Conservation (phyloP, 1,140 invertebrate species). For the Caenorhabditis tropicalis region DNA sequence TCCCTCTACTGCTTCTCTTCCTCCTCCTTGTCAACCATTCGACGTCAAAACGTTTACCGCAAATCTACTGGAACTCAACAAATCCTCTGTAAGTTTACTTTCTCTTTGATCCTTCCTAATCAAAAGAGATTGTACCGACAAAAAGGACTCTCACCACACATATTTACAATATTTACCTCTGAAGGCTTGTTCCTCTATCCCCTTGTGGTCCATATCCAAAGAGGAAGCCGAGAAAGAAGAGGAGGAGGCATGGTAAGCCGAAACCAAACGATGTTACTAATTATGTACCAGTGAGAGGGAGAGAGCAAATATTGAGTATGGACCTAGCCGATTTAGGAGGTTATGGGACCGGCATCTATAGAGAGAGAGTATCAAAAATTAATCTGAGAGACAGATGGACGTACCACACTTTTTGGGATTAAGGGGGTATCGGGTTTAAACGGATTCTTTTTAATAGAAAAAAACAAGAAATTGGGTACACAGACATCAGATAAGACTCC, state of each 20-base stretch:
- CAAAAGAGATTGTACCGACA: background rate
- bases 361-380: slow-evolving; percentile 37
- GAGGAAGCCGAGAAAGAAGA: background rate
- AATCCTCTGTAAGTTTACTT: slow-evolving; percentile 17
- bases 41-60: slow-evolving; percentile 13
- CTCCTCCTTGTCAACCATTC: background rate
- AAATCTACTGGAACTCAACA: slow-evolving; percentile 38
- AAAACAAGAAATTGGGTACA: too few species aligned
- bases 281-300: slow-evolving; percentile 36
- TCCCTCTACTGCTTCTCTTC: background rate
- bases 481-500: too few species aligned
- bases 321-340: too few species aligned
- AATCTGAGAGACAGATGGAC: slow-evolving; percentile 36
- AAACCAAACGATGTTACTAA: slow-evolving; percentile 45
- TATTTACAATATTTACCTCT: slow-evolving; percentile 39
- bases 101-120: background rate
- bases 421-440: background rate
- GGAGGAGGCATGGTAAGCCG: slow-evolving; percentile 32
- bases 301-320: slow-evolving; percentile 23
- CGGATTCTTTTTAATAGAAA: background rate
- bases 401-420: slow-evolving; percentile 25
- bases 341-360: too few species aligned
- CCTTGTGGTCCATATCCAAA: background rate
- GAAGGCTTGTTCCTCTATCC: background rate
- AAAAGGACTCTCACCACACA: background rate